Percentiles rank a stretch among this genome's conserved stretches.
Conservation (phyloP, 2,888 invertebrate species). For the Stegana nigrithorax region DNA sequence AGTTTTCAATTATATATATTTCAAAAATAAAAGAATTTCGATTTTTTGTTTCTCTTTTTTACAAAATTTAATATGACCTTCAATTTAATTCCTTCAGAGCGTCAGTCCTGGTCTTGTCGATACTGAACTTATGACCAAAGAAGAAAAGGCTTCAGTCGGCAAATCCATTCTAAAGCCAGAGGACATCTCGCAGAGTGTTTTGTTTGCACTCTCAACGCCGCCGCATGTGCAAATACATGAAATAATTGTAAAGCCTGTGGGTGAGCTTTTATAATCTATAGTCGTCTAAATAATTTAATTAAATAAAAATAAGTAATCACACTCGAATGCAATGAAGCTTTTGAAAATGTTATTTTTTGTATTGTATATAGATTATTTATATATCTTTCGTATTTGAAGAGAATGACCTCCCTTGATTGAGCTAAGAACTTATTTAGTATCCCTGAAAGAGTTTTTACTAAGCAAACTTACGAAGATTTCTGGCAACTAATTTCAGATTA, state of each 20-base stretch:
- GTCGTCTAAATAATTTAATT: too few species aligned
- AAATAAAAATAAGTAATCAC: too few species aligned
- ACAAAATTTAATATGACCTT: not conserved
- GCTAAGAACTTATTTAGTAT: too few species aligned
- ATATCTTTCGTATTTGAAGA: too few species aligned
- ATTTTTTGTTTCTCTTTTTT: not conserved
- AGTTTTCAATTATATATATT: slow-evolving; percentile 26
- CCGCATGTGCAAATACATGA: slow-evolving; percentile 54
- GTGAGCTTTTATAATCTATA: slow-evolving; percentile 53
- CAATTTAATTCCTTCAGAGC: slow-evolving; percentile 49
- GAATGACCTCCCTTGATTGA: too few species aligned
- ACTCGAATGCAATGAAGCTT: too few species aligned
- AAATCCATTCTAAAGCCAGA: slow-evolving; percentile 37
- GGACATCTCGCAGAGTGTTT: slow-evolving; percentile 49
- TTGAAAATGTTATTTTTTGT: too few species aligned
- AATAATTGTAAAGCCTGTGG: slow-evolving; percentile 58
- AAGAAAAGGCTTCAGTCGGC: not conserved
- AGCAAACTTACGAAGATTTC: too few species aligned
- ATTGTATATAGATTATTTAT: too few species aligned
- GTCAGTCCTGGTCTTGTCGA: slow-evolving; percentile 69
- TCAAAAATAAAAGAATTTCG: not conserved
- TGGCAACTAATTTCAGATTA: too few species aligned
- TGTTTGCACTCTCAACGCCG: slow-evolving; percentile 55
- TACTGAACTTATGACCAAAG: slow-evolving; percentile 63
- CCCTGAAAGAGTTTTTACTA: too few species aligned